phyloP scores from a whole-genome alignment of 2,113 vertebrate genomes.

The Pygoscelis adeliae region DNA sequence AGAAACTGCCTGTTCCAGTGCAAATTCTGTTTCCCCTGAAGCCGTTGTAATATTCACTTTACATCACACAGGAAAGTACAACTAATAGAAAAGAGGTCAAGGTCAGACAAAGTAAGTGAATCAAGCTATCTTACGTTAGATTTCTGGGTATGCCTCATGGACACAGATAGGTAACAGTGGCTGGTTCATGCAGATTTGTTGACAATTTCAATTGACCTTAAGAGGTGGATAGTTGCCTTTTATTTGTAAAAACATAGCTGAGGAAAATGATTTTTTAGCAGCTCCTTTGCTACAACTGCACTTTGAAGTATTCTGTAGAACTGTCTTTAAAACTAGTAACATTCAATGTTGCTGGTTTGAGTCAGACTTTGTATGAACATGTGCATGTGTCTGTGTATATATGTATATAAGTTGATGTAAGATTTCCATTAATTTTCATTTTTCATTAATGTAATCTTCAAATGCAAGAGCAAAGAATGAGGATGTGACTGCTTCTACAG shows the following conservation, averaged over 20 bases:
- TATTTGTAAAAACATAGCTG: not conserved
- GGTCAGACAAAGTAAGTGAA: not conserved
- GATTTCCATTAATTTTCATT: not conserved
- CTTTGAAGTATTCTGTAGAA: not conserved
- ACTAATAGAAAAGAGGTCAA: not conserved
- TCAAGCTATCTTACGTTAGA: not conserved
- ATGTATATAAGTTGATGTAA: not conserved
- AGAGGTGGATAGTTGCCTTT: not conserved
- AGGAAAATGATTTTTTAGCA: not conserved
- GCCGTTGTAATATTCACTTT: not conserved
- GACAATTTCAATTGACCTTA: not conserved
- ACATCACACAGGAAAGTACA: not conserved
- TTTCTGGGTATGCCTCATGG: not conserved
- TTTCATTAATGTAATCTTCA: not conserved
- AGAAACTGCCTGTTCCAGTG: not conserved
- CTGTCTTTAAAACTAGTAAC: slow-evolving; percentile 20
- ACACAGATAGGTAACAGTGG: not conserved
- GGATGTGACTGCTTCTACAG: not conserved
- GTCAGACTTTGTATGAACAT: not conserved
- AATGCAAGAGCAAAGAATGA: not conserved
- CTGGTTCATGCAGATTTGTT: not conserved
- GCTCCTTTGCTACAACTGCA: not conserved
- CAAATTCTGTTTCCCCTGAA: not conserved
- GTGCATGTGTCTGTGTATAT: not conserved
- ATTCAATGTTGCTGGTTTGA: not conserved